Evolutionary conservation across 2,888 invertebrate genomes (phyloP).

Genomic region (Ormyrus thymus): DNA sequence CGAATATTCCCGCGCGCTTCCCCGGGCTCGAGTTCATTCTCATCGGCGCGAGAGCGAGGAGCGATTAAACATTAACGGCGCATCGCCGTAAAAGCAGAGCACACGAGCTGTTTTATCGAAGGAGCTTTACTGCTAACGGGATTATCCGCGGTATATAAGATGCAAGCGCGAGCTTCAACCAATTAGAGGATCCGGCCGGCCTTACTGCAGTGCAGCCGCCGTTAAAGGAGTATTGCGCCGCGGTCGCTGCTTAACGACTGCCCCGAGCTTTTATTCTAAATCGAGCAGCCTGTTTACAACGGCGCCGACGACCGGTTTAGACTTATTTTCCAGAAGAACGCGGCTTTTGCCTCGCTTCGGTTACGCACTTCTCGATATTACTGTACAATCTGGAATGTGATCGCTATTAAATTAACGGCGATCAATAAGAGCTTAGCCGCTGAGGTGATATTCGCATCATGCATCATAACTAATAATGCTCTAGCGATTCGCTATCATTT

Average conservation of each 20-base stretch:
- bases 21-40: neutral
- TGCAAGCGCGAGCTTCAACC: conserved; percentile 28
- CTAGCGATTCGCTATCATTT: too few relatives aligned
- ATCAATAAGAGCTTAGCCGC: too few relatives aligned
- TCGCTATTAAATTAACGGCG: too few relatives aligned
- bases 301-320: neutral
- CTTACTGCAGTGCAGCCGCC: neutral
- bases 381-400: too few relatives aligned
- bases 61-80: conserved; percentile 47
- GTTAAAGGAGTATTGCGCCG: conserved; percentile 32
- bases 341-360: too few relatives aligned
- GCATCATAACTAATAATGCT: too few relatives aligned
- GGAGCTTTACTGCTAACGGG: conserved; percentile 44
- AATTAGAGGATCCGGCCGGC: conserved; percentile 44
- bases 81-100: conserved; percentile 41
- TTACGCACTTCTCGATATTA: too few relatives aligned
- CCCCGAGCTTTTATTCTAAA: conserved; percentile 55
- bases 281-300: conserved; percentile 51
- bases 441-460: too few relatives aligned
- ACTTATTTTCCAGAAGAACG: too few relatives aligned
- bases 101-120: conserved; percentile 46
- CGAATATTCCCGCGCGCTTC: conserved; percentile 8
- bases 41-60: too few relatives aligned
- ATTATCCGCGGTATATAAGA: conserved; percentile 41
- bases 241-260: conserved; percentile 46